Base-by-base conservation (phyloP, 2,888 invertebrate genomes). In the Polylopha cassiicola region DNA sequence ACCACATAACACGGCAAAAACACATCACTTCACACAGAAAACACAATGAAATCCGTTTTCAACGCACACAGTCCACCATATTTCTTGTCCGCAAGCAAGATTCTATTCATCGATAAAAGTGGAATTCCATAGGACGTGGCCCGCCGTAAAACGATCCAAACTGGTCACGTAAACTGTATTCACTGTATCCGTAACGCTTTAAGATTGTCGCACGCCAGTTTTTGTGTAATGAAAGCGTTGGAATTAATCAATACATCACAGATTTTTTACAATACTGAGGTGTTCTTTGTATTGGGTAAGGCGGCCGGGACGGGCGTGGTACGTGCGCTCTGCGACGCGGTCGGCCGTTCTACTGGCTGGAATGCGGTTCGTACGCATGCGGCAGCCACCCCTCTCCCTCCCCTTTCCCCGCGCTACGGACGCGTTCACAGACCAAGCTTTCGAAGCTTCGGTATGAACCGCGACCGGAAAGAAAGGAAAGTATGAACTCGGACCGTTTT, bases 171-270 rank as follows among this genome's bases (percentile, higher is more conserved):
- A 61, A 55, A 55, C 46, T 49, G 50, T 46, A 52, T 52, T 44
- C 51, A 63, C 63, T 49, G 58, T 54, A 53, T 49, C 50, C 58
- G 53, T 49, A 52, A 53, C 60, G 49, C 58, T 46, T 55, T 54
- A 50, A 43, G 47, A 53, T 46, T 48, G 52, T 48, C 51, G 50
- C 47, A 55, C 54, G 54, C 42, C 48, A 52, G 54, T 63, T 65
- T 69, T 61, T 58, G 57, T 65, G 67, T 69, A 68, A 64, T 61
- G 65, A 69, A 73, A 76, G 66, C 67, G 76, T 66, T 67, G 71
- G 62, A 80, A 84, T 84, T 79, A 86, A 86, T 86, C 86, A 82
- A 86, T 86, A 86, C 84, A 85, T 85, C 81, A 85, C 80, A 76
- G 78, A 77, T 82, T 84, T 80, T 84, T 84, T 81, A 79, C 75